Base-by-base conservation (phyloP, 2,113 vertebrate genomes). In the Nothobranchius furzeri region DNA sequence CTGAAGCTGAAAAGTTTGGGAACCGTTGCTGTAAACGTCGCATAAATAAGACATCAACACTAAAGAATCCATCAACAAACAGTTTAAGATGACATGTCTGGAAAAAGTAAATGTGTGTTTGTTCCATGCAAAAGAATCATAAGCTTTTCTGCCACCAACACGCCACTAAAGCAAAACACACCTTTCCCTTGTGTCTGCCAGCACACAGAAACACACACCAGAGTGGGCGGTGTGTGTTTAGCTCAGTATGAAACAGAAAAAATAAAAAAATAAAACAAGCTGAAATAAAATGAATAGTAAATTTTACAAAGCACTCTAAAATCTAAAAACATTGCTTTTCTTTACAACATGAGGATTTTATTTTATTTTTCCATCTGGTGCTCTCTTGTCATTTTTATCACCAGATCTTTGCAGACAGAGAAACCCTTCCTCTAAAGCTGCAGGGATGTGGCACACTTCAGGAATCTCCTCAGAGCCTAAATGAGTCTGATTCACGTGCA, bases 361-460 rank as follows among this genome's bases (percentile, higher is more conserved):
- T 71, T 57, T 51, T 57, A 30, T 30, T 30, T 30, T 30, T 30
- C 3, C 37, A 64, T 50, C 10, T 12, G 14, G 35, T 47, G 46
- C 2, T 65, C 25, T 51, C 63, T 24, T 36, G 9, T 57, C 48
- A 63, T 12, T 35, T 61, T 43, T 43, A 61, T 65, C 40, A 48
- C 17, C 1, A 36, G 12, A 66, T 60, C 53, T 75, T 53, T 73
- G 63, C 9, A 52, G 46, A 68, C 55, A 47, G 30, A 64, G 58
- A 76, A 64, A 60, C 58, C 10, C 2, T 43, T 64, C 48, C 43
- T 65, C 5, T 17, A 56, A 52, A 73, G 64, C 70, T 78, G 59
- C 37, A 30, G 71, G 76, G 75, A 86, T 15, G 2, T 64, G 79
- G 72, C 67, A 84, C 75, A 81, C 70, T 78, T 84, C 25, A 48